Base-by-base conservation (phyloP, 2,113 vertebrate species). In the Scortum barcoo region DNA sequence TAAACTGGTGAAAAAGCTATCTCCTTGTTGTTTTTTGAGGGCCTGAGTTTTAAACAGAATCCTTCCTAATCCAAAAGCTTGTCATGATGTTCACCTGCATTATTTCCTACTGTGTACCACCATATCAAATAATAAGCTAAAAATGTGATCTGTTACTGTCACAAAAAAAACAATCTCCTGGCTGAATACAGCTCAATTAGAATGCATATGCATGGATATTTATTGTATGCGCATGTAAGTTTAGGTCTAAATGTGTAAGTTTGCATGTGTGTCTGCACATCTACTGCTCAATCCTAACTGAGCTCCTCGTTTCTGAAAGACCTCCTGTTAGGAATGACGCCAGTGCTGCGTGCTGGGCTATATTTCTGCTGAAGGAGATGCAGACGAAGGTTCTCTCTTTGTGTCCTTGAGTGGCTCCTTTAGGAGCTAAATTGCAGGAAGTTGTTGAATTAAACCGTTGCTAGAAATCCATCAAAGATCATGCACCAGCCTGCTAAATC, bases 371-470 rank as follows among this genome's bases (percentile, higher is more conserved):
- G 72, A 83, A 89, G 79, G 78, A 89, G 85, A 83, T 73, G 86
- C 92, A 85, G 86, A 84, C 63, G 84, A 82, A 91, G 80, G 72
- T 76, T 91, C 90, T 85, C 53, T 88, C 77, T 89, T 88, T 92
- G 82, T 89, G 84, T 88, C 91, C 87, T 88, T 87, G 84, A 93
- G 93, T 91, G 78, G 86, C 91, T 93, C 89, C 89, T 93, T 92
- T 88, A 90, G 85, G 79, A 88, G 88, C 89, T 89, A 95, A 95
- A 95, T 94, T 93, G 91, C 94, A 90, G 94, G 91, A 95, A 95
- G 92, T 94, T 88, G 85, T 89, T 91, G 92, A 95, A 95, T 94
- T 92, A 94, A 94, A 95, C 86, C 84, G 44, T 92, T 86, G 84
- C 86, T 89, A 69, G 87, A 90, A 95, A 93, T 94, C 93, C 90